Conservation (phyloP, 2,888 invertebrate genomes). For the Acrobasis suavella region DNA sequence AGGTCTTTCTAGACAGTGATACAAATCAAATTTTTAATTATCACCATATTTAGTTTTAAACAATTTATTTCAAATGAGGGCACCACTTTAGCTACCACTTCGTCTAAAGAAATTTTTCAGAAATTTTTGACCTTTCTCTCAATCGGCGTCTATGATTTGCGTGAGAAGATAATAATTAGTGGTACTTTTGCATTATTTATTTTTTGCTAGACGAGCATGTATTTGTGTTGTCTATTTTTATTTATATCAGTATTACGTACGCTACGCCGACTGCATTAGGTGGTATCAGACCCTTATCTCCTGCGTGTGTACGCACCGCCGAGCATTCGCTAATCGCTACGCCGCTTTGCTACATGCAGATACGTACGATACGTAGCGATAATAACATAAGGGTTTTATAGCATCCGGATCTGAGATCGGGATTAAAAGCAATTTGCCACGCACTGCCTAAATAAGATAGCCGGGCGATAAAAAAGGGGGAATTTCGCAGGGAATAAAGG, state of each 20-base stretch:
- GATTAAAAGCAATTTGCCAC: constrained; percentile 73
- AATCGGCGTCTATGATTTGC: no score
- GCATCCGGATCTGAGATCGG: constrained; percentile 53
- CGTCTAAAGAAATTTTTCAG: no score
- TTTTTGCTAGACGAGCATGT: no score
- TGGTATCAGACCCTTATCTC: constrained; percentile 61
- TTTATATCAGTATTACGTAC: constrained; percentile 23
- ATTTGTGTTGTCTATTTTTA: background rate
- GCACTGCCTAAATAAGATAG: constrained; percentile 59
- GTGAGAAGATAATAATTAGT: background rate
- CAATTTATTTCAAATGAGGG: no score
- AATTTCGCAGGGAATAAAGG: no score
- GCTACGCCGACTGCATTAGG: constrained; percentile 43
- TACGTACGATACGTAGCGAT: constrained; percentile 45
- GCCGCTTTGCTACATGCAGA: constrained; percentile 64
- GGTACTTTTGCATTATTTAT: no score
- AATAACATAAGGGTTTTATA: constrained; percentile 65
- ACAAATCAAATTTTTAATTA: no score
- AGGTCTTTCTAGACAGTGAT: no score
- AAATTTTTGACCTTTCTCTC: no score
- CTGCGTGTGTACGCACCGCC: constrained; percentile 60
- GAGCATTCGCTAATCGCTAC: constrained; percentile 70
- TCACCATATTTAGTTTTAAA: no score
- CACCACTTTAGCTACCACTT: no score
- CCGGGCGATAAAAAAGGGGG: constrained; percentile 16